Evolutionary conservation across 2,888 invertebrate genomes (phyloP).

Genomic region (Nomada lathburiana): DNA sequence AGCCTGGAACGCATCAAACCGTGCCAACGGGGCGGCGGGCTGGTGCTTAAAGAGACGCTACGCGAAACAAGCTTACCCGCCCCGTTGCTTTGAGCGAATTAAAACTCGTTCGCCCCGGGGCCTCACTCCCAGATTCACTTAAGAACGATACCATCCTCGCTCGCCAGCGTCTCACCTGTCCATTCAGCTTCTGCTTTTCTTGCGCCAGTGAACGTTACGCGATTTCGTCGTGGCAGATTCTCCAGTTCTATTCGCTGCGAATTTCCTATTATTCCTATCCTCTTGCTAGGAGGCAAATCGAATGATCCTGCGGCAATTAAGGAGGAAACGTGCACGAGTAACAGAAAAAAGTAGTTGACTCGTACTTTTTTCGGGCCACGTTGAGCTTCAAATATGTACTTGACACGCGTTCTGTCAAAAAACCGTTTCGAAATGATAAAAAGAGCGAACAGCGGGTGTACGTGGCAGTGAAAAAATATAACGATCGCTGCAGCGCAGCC

Average conservation of each 20-base stretch:
- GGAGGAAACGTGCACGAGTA: too few relatives aligned
- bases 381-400: too few relatives aligned
- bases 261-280: too few relatives aligned
- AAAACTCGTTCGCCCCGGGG: constrained; percentile 57
- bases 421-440: background rate
- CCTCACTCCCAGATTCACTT: constrained; percentile 68
- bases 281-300: too few relatives aligned
- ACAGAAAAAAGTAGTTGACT: too few relatives aligned
- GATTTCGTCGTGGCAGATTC: background rate
- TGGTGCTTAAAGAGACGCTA: constrained; percentile 13
- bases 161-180: background rate
- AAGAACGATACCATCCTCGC: constrained; percentile 60
- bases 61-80: constrained; percentile 25
- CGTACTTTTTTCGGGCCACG: too few relatives aligned
- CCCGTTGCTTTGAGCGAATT: constrained; percentile 63
- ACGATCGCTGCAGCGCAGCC: constrained; percentile 21
- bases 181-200: background rate
- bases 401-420: background rate
- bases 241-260: too few relatives aligned
- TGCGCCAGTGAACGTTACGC: background rate
- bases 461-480: constrained; percentile 28
- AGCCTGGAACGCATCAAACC: background rate
- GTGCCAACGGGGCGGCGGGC: background rate
- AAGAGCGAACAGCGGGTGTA: background rate
- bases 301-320: too few relatives aligned